Evolutionary conservation across 2,797 vertebrate genomes (phyloP).

Genomic region (Sebastolobus alascanus): DNA sequence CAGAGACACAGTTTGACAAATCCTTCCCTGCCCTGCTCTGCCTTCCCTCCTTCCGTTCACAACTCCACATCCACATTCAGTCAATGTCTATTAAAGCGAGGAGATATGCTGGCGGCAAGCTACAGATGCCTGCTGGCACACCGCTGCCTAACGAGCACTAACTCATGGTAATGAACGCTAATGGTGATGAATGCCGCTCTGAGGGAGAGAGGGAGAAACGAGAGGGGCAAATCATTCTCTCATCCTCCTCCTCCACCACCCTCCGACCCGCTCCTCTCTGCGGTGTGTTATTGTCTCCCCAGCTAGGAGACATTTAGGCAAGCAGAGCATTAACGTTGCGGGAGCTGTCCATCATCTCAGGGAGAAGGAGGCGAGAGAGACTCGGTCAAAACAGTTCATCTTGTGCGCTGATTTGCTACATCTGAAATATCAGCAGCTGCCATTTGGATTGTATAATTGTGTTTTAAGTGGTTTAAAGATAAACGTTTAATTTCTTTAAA

Average conservation of each 20-base stretch:
- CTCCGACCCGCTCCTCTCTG: conserved; percentile 19
- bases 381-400: conserved; percentile 23
- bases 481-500: neutral
- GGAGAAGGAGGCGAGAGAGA: conserved; percentile 7
- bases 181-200: conserved; percentile 72
- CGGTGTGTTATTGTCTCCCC: conserved; percentile 8
- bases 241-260: conserved; percentile 27
- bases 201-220: conserved; percentile 43
- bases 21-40: conserved; percentile 8
- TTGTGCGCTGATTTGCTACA: neutral
- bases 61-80: conserved; percentile 30
- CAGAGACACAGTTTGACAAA: conserved; percentile 11
- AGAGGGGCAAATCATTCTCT: conserved; percentile 48
- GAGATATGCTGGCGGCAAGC: conserved; percentile 38
- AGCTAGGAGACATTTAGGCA: conserved; percentile 18
- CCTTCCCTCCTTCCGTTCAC: conserved; percentile 1
- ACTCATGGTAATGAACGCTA: conserved; percentile 75
- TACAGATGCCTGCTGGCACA: conserved; percentile 66
- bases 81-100: conserved; percentile 38
- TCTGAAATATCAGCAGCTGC: conserved; percentile 12
- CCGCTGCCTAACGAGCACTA: conserved; percentile 62
- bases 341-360: conserved; percentile 42
- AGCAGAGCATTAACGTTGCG: conserved; percentile 23
- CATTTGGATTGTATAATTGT: conserved; percentile 3
- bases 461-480: conserved; percentile 18